Percentiles rank a stretch among this genome's conserved stretches.
phyloP scores from a whole-genome alignment of 2,888 invertebrate species.

The Chironomus tentans region DNA sequence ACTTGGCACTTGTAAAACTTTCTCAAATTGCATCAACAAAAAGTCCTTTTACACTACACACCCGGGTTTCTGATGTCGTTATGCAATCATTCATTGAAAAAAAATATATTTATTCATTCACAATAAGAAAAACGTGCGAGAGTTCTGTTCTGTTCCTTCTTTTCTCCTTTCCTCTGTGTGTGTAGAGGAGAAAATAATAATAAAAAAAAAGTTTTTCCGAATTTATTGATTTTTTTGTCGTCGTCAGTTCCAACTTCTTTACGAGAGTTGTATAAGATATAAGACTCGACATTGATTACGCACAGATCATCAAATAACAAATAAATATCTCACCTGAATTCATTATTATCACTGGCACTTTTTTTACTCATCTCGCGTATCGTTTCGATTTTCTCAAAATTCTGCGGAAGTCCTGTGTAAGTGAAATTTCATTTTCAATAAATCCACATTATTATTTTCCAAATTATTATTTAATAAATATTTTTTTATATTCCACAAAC shows the following conservation, averaged over 20 bases:
- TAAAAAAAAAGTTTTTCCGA: not conserved
- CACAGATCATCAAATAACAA: no score
- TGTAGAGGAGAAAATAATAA: no score
- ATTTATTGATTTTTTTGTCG: not conserved
- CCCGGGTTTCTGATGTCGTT: not conserved
- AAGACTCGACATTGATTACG: no score
- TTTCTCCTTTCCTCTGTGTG: no score
- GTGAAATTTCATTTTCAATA: slow-evolving; percentile 6
- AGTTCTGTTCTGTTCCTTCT: no score
- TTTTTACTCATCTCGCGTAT: slow-evolving; percentile 62
- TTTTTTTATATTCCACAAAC: no score
- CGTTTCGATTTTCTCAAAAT: slow-evolving; percentile 68
- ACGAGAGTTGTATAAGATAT: not conserved
- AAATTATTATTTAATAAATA: slow-evolving; percentile 7
- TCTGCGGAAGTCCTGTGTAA: slow-evolving; percentile 63
- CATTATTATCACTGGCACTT: slow-evolving; percentile 52
- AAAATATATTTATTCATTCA: not conserved
- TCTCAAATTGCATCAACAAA: not conserved
- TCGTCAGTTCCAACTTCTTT: not conserved
- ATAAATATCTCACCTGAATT: slow-evolving; percentile 8
- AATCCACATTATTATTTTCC: slow-evolving; percentile 3
- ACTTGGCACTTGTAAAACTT: not conserved
- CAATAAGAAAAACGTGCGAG: no score
- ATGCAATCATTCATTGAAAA: not conserved
- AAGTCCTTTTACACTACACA: not conserved